phyloP scores from a whole-genome alignment of 2,113 vertebrate genomes.

The Lepisosteus oculatus region DNA sequence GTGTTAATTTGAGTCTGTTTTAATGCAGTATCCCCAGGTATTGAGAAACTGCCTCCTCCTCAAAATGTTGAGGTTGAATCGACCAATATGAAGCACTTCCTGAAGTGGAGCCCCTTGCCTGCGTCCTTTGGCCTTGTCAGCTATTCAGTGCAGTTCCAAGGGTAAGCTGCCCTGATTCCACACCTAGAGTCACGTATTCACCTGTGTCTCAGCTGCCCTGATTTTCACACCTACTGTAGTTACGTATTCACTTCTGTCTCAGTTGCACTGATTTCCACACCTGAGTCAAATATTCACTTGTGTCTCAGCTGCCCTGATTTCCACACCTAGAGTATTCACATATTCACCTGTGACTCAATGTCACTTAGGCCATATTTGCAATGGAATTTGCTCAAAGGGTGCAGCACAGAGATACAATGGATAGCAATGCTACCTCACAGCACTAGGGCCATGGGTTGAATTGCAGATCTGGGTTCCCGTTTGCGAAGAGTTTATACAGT shows the following conservation, averaged over 20 bases:
- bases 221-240: neutral
- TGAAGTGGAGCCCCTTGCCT: neutral
- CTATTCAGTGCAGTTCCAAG: neutral
- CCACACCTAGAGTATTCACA: neutral
- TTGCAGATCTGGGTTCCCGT: too few relatives aligned
- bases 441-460: too few relatives aligned
- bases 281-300: neutral
- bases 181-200: neutral
- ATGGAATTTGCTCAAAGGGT: too few relatives aligned
- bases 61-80: neutral
- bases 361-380: too few relatives aligned
- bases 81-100: neutral
- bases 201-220: neutral
- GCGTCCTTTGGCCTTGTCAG: neutral
- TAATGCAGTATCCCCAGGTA: neutral
- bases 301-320: neutral
- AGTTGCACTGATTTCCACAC: neutral
- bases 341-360: neutral
- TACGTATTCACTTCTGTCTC: too few relatives aligned
- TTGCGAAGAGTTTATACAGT: too few relatives aligned
- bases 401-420: too few relatives aligned
- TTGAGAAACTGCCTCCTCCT: neutral
- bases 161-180: neutral
- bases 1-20: neutral
- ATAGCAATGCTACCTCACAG: too few relatives aligned